Base-by-base conservation (phyloP, 2,113 vertebrate species). In the Phylloscopus trochiloides region DNA sequence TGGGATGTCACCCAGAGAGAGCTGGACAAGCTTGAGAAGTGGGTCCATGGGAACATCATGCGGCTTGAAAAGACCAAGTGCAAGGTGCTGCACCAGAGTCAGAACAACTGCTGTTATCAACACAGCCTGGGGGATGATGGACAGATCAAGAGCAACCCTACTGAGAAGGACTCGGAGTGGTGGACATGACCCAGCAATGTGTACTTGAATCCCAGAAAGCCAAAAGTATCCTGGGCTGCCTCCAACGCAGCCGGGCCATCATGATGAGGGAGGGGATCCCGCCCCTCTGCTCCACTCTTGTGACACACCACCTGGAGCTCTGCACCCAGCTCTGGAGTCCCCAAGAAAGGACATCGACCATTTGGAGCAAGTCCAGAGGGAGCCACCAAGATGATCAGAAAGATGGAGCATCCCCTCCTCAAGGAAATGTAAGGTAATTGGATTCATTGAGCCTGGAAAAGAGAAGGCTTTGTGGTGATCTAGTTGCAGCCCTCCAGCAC, bases 201-300 rank as follows among this genome's bases (percentile, higher is more conserved):
- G 21, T 3, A 32, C 31, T 42, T 17, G 17, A 10, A 50, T 32
- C 22, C 8, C 32, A 65, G 14, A 57, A 55, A 58, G 45, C 9
- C 12, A 52, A 1, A 7, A 3, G 5, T 52, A 10, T 9, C 16
- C 42, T 32, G 42, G 22, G 31, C 34, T 65, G 8, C 21, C 20
- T 31, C 58, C 28, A 65, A 38, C 43, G 12, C 18, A 66, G 8
- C 1, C 0, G 8, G 34, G 20, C 1, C 31, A 32, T 4, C 9
- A 16, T 5, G 34, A 19, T 0, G 1, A 80, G 36, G 18, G 22
- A 43, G 12, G n/a, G 8, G 8, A 20, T 47, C 40, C 40, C 71
- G 24, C 13, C 16, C 10, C 29, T 47, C 48, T 54, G 14, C 28
- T 38, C 22, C 22, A 9, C 16, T 62, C 28, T n/a, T 15, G 17